Evolutionary conservation across 2,797 vertebrate genomes (phyloP).

Genomic region (Lagorchestes hirsutus): DNA sequence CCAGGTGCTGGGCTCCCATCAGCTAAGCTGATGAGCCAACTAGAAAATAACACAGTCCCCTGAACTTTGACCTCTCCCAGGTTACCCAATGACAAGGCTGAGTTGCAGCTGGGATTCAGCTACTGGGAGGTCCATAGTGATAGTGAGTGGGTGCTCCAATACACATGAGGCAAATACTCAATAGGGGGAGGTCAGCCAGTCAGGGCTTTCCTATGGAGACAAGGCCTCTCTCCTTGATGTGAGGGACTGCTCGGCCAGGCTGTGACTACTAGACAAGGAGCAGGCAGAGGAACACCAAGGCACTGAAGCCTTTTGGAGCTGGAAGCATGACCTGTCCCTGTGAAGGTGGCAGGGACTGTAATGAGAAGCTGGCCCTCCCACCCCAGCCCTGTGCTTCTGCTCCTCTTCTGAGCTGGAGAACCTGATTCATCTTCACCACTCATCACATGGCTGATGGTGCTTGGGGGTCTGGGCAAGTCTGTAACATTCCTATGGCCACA

Average conservation of each 20-base stretch:
- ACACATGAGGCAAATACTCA: not conserved
- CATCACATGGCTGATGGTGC: constrained; percentile 87
- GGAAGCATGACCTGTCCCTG: not conserved
- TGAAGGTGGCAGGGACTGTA: constrained; percentile 29
- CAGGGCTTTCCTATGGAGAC: not conserved
- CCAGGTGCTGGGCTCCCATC: not conserved
- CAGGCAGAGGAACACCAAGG: not conserved
- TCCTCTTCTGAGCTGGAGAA: constrained; percentile 85
- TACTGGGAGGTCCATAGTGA: not conserved
- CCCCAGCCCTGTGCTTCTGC: constrained; percentile 74
- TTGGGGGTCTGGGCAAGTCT: constrained; percentile 87
- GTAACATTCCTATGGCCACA: constrained; percentile 94
- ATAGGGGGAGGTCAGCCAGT: not conserved
- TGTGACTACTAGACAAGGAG: not conserved
- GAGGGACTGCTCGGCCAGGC: not conserved
- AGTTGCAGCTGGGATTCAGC: not conserved
- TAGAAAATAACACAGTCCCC: not conserved
- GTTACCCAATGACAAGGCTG: not conserved
- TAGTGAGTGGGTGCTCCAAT: not conserved
- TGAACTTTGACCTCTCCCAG: not conserved
- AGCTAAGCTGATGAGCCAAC: not conserved
- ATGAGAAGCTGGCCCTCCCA: constrained; percentile 93
- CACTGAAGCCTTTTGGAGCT: not conserved
- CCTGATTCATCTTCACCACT: constrained; percentile 86
- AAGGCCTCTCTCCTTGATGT: not conserved